Percentiles rank a stretch among this genome's conserved stretches.
Evolutionary conservation across 2,113 vertebrate species (phyloP).

Genomic region (Brienomyrus longianalis): DNA sequence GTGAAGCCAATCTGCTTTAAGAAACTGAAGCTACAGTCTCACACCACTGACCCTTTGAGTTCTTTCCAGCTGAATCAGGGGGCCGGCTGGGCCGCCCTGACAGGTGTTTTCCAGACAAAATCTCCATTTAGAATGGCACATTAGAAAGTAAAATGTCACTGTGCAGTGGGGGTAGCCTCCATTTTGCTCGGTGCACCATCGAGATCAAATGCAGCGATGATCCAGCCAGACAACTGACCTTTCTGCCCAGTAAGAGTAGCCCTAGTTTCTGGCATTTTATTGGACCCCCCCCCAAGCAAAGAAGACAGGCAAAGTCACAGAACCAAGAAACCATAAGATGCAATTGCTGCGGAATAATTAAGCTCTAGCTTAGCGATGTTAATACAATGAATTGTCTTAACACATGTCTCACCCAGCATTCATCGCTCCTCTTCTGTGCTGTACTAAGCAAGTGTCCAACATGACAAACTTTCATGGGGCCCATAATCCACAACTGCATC

Average conservation of each 20-base stretch:
- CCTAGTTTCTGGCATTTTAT: not conserved
- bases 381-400: not conserved
- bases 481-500: not conserved
- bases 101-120: not conserved
- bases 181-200: not conserved
- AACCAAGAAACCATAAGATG: not conserved
- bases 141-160: constrained; percentile 14
- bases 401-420: not conserved
- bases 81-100: not conserved
- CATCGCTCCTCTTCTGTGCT: not conserved
- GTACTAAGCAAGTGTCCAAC: not conserved
- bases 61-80: not conserved
- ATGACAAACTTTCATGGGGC: not conserved
- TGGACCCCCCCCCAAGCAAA: not conserved
- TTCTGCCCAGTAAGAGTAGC: not conserved
- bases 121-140: constrained; percentile 7
- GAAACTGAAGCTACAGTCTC: not conserved
- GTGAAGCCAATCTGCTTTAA: not conserved
- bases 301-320: not conserved
- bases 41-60: not conserved
- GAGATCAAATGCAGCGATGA: not conserved
- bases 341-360: not conserved
- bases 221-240: not conserved
- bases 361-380: not conserved
- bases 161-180: not conserved